phyloP scores from a whole-genome alignment of 1,140 invertebrate species.

The Thalassaphorura encarpata region DNA sequence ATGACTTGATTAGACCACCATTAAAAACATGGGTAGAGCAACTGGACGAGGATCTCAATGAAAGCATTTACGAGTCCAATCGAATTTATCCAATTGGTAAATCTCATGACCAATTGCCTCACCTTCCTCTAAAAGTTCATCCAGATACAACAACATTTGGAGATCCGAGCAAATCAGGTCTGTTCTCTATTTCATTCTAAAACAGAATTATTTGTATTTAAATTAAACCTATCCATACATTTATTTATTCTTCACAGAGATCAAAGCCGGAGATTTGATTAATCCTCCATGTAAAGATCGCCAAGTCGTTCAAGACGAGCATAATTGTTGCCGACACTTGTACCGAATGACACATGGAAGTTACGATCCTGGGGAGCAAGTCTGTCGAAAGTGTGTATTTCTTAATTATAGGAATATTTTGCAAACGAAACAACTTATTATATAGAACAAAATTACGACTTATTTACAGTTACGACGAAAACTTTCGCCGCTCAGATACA shows the following conservation, averaged over 20 bases:
- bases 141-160: conserved; percentile 21
- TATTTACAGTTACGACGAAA: conserved; percentile 10
- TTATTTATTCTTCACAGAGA: conserved; percentile 2
- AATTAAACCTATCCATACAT: no score
- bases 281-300: conserved; percentile 20
- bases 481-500: conserved; percentile 9
- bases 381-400: conserved; percentile 18
- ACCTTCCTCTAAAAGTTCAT: conserved; percentile 18
- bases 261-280: conserved; percentile 14
- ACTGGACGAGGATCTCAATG: conserved; percentile 14
- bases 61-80: conserved; percentile 25
- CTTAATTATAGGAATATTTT: background rate
- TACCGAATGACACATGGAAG: conserved; percentile 25
- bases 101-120: conserved; percentile 20
- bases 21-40: conserved; percentile 18
- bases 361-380: conserved; percentile 25
- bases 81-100: conserved; percentile 16
- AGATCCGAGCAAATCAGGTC: conserved; percentile 13
- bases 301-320: conserved; percentile 13
- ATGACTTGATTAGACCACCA: conserved; percentile 21
- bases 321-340: conserved; percentile 8
- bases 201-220: no score
- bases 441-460: no score
- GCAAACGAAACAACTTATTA: no score
- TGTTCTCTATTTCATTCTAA: no score